These are phyloP conservation scores for Temnopleurus reevesii DNA, from an alignment of 53 echinoderm and acorn worm genomes.

Conservation along the genomic window DNA sequence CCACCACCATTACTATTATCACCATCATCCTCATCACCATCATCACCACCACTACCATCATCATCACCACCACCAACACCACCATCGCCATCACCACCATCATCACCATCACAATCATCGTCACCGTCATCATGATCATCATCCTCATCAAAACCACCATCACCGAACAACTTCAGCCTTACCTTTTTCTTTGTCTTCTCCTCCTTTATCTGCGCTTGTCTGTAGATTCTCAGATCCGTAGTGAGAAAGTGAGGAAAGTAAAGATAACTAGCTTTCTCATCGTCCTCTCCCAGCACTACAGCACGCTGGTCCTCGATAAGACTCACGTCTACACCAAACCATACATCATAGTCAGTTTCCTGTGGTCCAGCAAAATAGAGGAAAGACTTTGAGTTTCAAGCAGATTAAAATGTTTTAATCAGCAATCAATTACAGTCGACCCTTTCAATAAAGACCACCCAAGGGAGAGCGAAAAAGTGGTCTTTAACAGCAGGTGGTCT, in stretches of 20 bases:
- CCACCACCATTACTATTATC: not conserved
- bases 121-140: not conserved
- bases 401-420: too few relatives aligned
- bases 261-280: constrained; percentile 65
- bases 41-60: not conserved
- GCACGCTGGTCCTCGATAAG: constrained; percentile 66
- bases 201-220: constrained; percentile 62
- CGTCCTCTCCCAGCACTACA: constrained; percentile 74
- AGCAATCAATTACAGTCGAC: too few relatives aligned
- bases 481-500: too few relatives aligned
- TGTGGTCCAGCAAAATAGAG: constrained; percentile 49
- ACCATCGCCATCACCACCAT: not conserved
- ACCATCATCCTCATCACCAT: not conserved
- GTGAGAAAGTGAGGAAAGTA: constrained; percentile 84
- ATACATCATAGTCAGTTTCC: constrained; percentile 66
- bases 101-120: not conserved
- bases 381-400: too few relatives aligned
- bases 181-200: constrained; percentile 45
- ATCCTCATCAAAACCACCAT: not conserved
- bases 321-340: constrained; percentile 59
- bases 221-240: constrained; percentile 79
- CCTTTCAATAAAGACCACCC: too few relatives aligned
- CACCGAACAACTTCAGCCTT: not conserved
- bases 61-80: not conserved
- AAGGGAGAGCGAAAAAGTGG: too few relatives aligned